Conservation (phyloP, 1,140 invertebrate species). For the Anastrepha obliqua region DNA sequence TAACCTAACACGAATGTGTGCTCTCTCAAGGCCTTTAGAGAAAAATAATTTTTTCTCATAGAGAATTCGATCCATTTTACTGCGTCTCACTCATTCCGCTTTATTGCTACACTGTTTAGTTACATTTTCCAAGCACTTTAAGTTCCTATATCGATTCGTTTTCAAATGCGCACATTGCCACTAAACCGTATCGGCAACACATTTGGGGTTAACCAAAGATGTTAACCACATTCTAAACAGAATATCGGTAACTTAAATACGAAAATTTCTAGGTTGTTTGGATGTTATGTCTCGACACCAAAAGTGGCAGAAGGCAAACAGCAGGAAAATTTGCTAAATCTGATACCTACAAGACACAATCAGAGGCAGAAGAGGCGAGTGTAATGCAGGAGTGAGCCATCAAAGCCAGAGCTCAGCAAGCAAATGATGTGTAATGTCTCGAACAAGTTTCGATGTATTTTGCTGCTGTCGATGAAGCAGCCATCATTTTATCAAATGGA, state of each 20-base stretch:
- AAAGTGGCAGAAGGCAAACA: constrained; percentile 46
- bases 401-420: not conserved
- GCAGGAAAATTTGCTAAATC: not conserved
- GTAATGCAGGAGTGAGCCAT: not conserved
- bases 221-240: constrained; percentile 53
- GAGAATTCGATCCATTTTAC: too few relatives aligned
- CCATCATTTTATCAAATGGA: not conserved
- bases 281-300: constrained; percentile 25
- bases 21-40: too few relatives aligned
- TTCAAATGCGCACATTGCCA: constrained; percentile 30
- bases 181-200: constrained; percentile 44
- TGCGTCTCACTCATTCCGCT: too few relatives aligned
- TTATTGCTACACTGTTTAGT: too few relatives aligned
- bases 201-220: constrained; percentile 48
- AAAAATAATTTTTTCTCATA: too few relatives aligned
- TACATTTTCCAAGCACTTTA: not conserved
- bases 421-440: constrained; percentile 47
- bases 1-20: too few relatives aligned
- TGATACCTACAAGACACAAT: not conserved
- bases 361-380: not conserved
- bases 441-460: constrained; percentile 27
- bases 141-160: not conserved
- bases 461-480: constrained; percentile 11
- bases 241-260: constrained; percentile 45
- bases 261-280: constrained; percentile 26